Percentiles rank a stretch among this genome's conserved stretches.
Evolutionary conservation across 35 echinoderm and acorn worm genomes (phyloP).

Genomic region (Heliocidaris erythrogramma): DNA sequence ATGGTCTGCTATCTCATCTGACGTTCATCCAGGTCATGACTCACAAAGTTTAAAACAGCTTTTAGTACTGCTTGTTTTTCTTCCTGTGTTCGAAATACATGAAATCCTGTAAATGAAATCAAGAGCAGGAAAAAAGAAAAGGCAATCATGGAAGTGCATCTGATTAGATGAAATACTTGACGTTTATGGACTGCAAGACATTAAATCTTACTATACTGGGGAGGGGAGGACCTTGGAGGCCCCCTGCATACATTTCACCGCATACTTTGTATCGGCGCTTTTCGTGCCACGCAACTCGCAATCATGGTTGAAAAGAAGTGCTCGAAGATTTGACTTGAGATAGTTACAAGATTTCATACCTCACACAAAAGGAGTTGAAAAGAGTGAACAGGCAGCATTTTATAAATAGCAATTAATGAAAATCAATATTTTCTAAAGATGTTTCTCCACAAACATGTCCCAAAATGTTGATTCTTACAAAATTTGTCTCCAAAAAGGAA

Average conservation of each 20-base stretch:
- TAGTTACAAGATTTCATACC: neutral
- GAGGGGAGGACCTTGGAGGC: too few species aligned
- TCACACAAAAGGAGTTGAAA: neutral
- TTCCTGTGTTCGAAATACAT: slow-evolving; percentile 51
- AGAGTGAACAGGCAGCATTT: neutral
- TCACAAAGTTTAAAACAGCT: neutral
- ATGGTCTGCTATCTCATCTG: too few species aligned
- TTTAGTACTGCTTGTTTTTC: slow-evolving; percentile 35
- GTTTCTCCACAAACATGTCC: too few species aligned
- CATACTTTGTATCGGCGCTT: too few species aligned
- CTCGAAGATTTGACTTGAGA: too few species aligned
- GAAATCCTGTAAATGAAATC: slow-evolving; percentile 44
- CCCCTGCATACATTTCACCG: too few species aligned
- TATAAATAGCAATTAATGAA: neutral
- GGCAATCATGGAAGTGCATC: neutral
- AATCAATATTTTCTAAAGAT: neutral
- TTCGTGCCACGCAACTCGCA: too few species aligned
- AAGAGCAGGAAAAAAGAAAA: neutral
- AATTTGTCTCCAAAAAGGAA: neutral
- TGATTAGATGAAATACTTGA: neutral
- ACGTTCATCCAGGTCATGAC: neutral
- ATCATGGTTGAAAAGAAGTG: too few species aligned
- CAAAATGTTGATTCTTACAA: neutral
- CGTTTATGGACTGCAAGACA: too few species aligned
- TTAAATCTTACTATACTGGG: too few species aligned